phyloP scores from a whole-genome alignment of 2,888 invertebrate species.

The Drosophila buzzatii region DNA sequence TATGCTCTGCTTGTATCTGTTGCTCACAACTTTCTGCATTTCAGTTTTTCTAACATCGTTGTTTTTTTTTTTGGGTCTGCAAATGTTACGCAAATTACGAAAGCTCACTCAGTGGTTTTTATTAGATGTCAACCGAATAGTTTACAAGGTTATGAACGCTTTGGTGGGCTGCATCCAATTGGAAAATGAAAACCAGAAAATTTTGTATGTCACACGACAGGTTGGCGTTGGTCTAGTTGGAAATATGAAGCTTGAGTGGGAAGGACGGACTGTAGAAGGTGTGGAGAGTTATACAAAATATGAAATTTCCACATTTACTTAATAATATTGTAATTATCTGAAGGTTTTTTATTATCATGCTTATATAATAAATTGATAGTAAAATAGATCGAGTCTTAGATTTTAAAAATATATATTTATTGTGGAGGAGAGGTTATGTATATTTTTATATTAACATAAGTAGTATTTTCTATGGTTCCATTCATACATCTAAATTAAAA shows the following conservation, averaged over 20 bases:
- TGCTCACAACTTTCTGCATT: constrained; percentile 42
- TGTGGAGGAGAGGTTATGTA: no score
- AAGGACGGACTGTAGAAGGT: not conserved
- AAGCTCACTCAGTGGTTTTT: constrained; percentile 39
- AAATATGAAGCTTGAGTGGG: not conserved
- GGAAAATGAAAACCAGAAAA: constrained; percentile 55
- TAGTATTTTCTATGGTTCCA: no score
- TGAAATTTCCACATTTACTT: not conserved
- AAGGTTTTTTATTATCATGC: not conserved
- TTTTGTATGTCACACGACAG: not conserved
- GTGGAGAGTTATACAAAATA: not conserved
- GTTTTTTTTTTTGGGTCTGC: constrained; percentile 33
- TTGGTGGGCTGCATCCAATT: constrained; percentile 40
- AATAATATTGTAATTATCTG: no score
- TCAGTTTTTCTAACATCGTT: constrained; percentile 38
- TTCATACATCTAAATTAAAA: no score
- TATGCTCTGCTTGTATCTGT: constrained; percentile 32
- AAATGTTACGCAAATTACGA: constrained; percentile 72
- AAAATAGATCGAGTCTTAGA: no score
- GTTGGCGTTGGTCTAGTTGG: not conserved
- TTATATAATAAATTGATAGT: not conserved
- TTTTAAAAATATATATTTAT: not conserved
- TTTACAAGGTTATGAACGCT: constrained; percentile 72
- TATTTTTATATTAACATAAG: not conserved
- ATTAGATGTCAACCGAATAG: constrained; percentile 58